Conservation (phyloP, 2,113 vertebrate genomes). For the Ornithorhynchus anatinus region DNA sequence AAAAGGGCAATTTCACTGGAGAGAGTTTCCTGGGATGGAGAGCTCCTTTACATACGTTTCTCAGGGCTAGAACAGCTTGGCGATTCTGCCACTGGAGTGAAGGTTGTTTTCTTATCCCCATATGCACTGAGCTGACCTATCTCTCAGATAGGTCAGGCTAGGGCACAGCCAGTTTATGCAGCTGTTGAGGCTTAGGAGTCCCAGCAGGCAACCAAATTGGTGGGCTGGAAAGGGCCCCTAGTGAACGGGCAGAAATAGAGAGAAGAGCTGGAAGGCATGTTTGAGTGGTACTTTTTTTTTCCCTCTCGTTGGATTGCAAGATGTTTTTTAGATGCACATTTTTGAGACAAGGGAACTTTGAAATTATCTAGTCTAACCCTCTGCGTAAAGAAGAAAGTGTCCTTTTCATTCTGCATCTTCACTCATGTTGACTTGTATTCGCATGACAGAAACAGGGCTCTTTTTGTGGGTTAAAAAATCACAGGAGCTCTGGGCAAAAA, state of each 20-base stretch:
- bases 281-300: neutral
- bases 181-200: conserved; percentile 56
- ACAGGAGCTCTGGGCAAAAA: neutral
- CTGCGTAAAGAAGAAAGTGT: neutral
- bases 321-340: conserved; percentile 34
- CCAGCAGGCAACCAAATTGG: conserved; percentile 30
- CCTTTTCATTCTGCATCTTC: neutral
- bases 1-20: neutral
- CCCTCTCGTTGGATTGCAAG: too few relatives aligned
- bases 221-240: conserved; percentile 15
- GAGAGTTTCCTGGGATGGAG: neutral
- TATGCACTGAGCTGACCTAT: conserved; percentile 60
- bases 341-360: conserved; percentile 2
- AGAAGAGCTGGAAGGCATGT: neutral
- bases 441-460: neutral
- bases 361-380: neutral
- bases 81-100: conserved; percentile 9
- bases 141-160: conserved; percentile 55
- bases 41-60: neutral
- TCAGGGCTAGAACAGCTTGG: neutral
- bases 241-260: conserved; percentile 39
- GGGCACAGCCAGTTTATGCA: conserved; percentile 62
- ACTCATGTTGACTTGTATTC: neutral
- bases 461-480: neutral
- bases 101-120: conserved; percentile 60